Conservation (phyloP, 1,140 invertebrate genomes). For the Idris sp. region DNA sequence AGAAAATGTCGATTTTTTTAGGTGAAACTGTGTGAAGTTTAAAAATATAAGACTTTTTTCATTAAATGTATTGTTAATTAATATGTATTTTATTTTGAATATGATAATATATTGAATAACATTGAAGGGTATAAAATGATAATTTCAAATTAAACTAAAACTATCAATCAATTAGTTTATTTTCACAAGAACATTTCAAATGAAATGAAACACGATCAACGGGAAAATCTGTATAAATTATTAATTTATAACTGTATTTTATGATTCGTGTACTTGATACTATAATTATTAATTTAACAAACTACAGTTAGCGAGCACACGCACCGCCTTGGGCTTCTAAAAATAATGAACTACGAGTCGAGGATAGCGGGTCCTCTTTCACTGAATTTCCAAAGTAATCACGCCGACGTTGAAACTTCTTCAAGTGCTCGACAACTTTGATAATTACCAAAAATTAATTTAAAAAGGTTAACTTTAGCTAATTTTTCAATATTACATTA, state of each 20-base stretch:
- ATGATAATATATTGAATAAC: no score
- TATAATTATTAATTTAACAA: constrained; percentile 59
- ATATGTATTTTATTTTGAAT: no score
- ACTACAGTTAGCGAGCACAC: constrained; percentile 31
- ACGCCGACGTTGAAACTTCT: constrained; percentile 39
- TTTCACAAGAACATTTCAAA: no score
- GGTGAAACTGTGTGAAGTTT: no score
- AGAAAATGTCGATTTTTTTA: no score
- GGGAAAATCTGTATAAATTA: constrained; percentile 35
- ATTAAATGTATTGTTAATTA: no score
- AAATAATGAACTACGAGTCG: constrained; percentile 53
- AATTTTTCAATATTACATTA: no score
- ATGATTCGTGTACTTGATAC: constrained; percentile 49
- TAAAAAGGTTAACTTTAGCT: constrained; percentile 14
- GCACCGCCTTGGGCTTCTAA: constrained; percentile 33
- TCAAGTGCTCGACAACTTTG: constrained; percentile 41
- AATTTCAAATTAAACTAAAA: no score
- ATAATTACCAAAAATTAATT: constrained; percentile 48
- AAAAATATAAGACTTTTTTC: no score
- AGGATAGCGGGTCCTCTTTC: constrained; percentile 50
- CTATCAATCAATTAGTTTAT: no score
- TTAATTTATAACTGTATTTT: constrained; percentile 43
- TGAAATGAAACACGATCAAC: no score
- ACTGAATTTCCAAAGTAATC: constrained; percentile 54
- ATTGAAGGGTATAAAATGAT: no score